These are phyloP conservation scores for Latrodectus elegans DNA, from an alignment of 2,888 invertebrate species.

Conservation along the genomic window DNA sequence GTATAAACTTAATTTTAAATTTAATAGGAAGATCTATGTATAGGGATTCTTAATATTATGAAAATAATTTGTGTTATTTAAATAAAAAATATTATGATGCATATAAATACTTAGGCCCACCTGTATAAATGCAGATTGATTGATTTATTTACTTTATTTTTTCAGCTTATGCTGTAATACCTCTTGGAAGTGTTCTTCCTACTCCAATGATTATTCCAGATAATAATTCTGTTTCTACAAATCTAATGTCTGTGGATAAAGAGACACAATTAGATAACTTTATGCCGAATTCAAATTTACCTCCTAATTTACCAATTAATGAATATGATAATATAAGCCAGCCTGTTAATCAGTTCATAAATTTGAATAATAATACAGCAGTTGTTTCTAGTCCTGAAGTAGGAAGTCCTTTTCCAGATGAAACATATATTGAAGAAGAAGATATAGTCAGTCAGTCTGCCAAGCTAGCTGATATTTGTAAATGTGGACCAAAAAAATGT, in stretches of 20 bases:
- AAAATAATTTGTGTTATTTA: no score
- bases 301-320: neutral
- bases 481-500: slow-evolving; percentile 70
- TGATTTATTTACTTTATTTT: neutral
- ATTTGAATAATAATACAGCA: neutral
- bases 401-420: no score
- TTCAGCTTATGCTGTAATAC: slow-evolving; percentile 65
- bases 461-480: slow-evolving; percentile 70
- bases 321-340: neutral
- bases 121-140: neutral
- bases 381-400: neutral
- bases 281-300: neutral
- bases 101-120: no score
- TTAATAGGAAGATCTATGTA: no score
- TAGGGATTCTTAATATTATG: no score
- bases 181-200: slow-evolving; percentile 43
- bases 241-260: neutral
- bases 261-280: slow-evolving; percentile 7
- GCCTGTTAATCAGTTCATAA: neutral
- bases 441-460: slow-evolving; percentile 69
- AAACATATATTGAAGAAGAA: slow-evolving; percentile 9
- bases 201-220: neutral
- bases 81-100: no score
- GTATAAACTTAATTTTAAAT: no score
- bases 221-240: neutral